Base-by-base conservation (phyloP, 2,797 vertebrate genomes). In the Sebastes wilsoni region DNA sequence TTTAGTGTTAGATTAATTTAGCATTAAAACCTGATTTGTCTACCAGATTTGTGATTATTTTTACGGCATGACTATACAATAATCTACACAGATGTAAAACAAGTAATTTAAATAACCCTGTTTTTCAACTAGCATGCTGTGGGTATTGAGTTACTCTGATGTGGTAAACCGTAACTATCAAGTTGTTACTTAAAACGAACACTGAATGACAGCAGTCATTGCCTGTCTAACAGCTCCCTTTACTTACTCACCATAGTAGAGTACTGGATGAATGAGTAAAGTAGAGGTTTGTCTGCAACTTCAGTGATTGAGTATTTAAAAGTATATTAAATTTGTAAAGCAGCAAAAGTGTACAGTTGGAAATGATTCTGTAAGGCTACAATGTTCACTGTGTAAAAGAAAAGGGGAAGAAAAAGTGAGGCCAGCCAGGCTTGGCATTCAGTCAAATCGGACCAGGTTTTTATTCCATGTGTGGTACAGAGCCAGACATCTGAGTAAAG, bases 401-500 rank as follows among this genome's bases (percentile, higher is more conserved):
- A n/a, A 58, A 30, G 14, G 14, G 22, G 16, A 27, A 56, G 23
- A 60, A 70, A 46, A 76, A 38, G 46, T 8, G 18, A 65, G 30
- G 8, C 9, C 60, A 79, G 71, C 25, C 78, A 42, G 38, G 13
- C 49, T 85, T 86, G 84, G 81, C 83, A 34, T 69, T 27, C 7
- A 38, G 56, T 90, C 88, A 88, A 76, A 83, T 87, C 60, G 18
- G 58, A 76, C 42, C 66, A 88, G 66, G 87, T 83, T 91, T 92
- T 84, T 83, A 83, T 93, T 88, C 83, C 88, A 88, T 85, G 88
- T 90, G 87, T 83, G 85, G 76, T 86, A 86, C 36, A 71, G 75
- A 87, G 81, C 78, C 90, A 90, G 86, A 89, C 88, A 87, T 93
- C 80, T 89, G 91, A 91, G 87, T 79, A 84, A 88, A 94, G 86